Evolutionary conservation across 2,113 vertebrate species (phyloP), one percentile per base, ranked within the genome.

Genomic region (Prunella fulvescens): DNA sequence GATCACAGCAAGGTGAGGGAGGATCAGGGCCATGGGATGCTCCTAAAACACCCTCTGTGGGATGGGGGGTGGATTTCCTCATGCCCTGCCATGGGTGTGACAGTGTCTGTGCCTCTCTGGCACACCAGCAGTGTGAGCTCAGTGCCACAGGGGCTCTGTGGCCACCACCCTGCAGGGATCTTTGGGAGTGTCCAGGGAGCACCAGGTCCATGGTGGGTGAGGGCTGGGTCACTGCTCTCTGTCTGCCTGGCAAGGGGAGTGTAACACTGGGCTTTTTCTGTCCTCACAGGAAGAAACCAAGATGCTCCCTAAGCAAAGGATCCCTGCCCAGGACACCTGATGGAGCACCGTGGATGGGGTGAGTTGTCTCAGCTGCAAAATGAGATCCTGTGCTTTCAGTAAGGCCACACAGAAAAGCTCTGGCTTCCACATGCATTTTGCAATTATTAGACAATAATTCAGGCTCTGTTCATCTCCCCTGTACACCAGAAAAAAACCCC

Each of bases 41-140:
- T 93, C 80, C 80, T 40, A 22, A 60, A 81, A 31, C 58, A 33
- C 33, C n/a, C 42, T 0, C 50, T 3, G n/a, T 9, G 73, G 62
- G 62, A n/a, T 33, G 29, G 62, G 62, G 76, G 72, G 45, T 2
- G 29, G 79, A 7, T 7, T 3, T 66, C 39, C 45, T 8, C 0
- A 0, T 25, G 50, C 48, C 72, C 54, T 58, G 1, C 19, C 35
- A 3, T 0, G 2, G 3, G 28, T 31, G 24, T 26, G 58, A 6
- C 8, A 0, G 23, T 42, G 39, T 12, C 69, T 0, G 7, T 61
- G 76, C 37, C 48, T 25, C 31, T 37, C 50, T 1, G 7, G 39
- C 47, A 29, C 10, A 2, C 9, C 58, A 6, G 42, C 0, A 2
- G 19, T 2, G 79, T 22, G 66, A 50, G 51, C 31, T 31, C 48